A percentile compares a stretch with the other conserved stretches of the same genome.
Evolutionary conservation across 2,113 vertebrate genomes (phyloP).

Genomic region (Vulpes lagopus): DNA sequence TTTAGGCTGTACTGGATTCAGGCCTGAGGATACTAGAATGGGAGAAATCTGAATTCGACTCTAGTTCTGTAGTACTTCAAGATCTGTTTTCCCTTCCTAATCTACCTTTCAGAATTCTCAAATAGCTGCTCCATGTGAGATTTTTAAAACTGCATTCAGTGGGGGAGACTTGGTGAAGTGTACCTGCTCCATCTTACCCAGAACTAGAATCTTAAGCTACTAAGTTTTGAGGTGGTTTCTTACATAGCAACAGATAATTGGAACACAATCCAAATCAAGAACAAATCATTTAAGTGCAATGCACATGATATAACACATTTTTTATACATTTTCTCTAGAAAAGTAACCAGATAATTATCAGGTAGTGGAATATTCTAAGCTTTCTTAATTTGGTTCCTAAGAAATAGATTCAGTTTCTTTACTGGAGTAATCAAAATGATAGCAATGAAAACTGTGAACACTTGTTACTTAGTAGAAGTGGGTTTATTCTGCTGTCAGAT

Average conservation of each 20-base stretch:
- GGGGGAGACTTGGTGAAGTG: neutral
- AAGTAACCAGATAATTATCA: slow-evolving; percentile 26
- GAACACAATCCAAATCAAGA: neutral
- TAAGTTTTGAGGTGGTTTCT: neutral
- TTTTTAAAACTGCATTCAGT: neutral
- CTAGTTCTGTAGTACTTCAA: neutral
- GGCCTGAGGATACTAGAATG: neutral
- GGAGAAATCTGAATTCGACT: neutral
- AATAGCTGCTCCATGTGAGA: neutral
- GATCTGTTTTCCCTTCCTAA: neutral
- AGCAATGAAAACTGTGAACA: neutral
- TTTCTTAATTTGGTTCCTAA: slow-evolving; percentile 5
- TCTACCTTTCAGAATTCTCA: neutral
- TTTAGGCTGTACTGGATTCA: neutral
- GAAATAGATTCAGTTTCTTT: slow-evolving; percentile 6
- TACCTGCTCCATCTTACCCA: neutral
- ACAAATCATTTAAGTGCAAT: neutral
- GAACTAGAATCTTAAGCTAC: neutral
- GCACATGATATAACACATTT: neutral
- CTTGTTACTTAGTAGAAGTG: neutral
- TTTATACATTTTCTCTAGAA: slow-evolving; percentile 13
- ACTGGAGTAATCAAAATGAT: neutral
- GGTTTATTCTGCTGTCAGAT: neutral
- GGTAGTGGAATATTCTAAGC: neutral
- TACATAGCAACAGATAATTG: neutral